phyloP scores from a whole-genome alignment of 2,888 invertebrate species.

The Timandra comae region DNA sequence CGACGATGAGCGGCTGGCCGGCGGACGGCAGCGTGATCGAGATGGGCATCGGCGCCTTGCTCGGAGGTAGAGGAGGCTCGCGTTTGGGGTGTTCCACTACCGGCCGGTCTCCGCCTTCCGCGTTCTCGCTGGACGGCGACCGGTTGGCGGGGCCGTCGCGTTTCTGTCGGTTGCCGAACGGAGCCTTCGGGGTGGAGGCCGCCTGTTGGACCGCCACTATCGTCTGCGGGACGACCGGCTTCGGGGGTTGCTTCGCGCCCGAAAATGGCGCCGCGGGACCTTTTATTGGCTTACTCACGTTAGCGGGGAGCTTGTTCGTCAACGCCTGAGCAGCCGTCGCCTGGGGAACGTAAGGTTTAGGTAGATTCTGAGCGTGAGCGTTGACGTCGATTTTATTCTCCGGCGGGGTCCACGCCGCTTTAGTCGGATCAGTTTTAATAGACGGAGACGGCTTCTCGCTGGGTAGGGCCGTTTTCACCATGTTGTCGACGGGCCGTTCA shows the following conservation, averaged over 20 bases:
- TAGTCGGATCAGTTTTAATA: slow-evolving; percentile 46
- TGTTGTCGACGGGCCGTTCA: slow-evolving; percentile 36
- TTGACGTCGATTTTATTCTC: slow-evolving; percentile 36
- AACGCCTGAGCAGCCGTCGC: slow-evolving; percentile 37
- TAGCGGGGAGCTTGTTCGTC: slow-evolving; percentile 44
- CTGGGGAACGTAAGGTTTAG: slow-evolving; percentile 47
- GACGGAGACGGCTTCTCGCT: slow-evolving; percentile 43
- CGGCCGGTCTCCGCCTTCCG: slow-evolving; percentile 39
- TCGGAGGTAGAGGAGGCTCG: slow-evolving; percentile 57
- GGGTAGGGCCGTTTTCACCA: slow-evolving; percentile 26
- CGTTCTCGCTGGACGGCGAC: slow-evolving; percentile 53
- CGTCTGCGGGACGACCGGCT: slow-evolving; percentile 64
- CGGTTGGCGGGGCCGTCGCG: slow-evolving; percentile 56
- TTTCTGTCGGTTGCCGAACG: slow-evolving; percentile 67
- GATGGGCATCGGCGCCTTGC: slow-evolving; percentile 68
- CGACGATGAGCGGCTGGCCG: slow-evolving; percentile 67
- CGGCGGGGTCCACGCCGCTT: slow-evolving; percentile 50
- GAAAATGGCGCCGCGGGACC: slow-evolving; percentile 68
- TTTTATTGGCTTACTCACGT: slow-evolving; percentile 47
- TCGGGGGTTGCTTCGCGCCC: slow-evolving; percentile 55
- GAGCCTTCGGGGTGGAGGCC: slow-evolving; percentile 60
- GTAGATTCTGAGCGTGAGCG: slow-evolving; percentile 25
- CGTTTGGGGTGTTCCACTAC: slow-evolving; percentile 47
- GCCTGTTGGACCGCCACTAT: slow-evolving; percentile 64
- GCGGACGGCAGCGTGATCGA: slow-evolving; percentile 66